phyloP scores from a whole-genome alignment of 2,113 vertebrate genomes.

The Maccullochella peelii region DNA sequence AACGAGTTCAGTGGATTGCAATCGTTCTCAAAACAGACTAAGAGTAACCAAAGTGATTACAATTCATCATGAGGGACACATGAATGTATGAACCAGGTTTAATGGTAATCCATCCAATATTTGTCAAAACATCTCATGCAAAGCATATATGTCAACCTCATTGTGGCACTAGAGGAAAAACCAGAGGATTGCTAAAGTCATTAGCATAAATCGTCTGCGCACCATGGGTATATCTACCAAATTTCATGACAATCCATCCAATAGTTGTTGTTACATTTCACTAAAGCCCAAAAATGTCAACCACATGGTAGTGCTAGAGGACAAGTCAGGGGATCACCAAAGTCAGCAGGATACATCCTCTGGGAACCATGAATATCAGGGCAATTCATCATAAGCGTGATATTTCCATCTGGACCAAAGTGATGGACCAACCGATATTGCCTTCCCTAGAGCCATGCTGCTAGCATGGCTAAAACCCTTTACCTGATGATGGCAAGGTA shows the following conservation, averaged over 20 bases:
- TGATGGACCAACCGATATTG: background rate
- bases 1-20: background rate
- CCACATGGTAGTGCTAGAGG: background rate
- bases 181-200: no score
- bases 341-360: background rate
- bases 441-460: background rate
- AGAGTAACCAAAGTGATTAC: no score
- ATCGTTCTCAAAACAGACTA: no score
- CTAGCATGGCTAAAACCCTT: background rate
- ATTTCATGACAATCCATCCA: background rate
- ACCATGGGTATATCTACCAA: background rate
- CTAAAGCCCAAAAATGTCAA: background rate
- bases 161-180: no score
- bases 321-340: slow-evolving; percentile 3
- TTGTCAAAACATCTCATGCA: no score
- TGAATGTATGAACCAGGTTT: background rate
- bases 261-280: background rate
- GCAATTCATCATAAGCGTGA: slow-evolving; percentile 1
- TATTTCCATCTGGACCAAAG: background rate
- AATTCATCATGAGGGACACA: background rate
- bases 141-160: no score
- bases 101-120: no score
- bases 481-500: no score
- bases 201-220: no score
- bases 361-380: background rate